Base-by-base conservation (phyloP, 2,797 vertebrate species). In the Xenops minutus region DNA sequence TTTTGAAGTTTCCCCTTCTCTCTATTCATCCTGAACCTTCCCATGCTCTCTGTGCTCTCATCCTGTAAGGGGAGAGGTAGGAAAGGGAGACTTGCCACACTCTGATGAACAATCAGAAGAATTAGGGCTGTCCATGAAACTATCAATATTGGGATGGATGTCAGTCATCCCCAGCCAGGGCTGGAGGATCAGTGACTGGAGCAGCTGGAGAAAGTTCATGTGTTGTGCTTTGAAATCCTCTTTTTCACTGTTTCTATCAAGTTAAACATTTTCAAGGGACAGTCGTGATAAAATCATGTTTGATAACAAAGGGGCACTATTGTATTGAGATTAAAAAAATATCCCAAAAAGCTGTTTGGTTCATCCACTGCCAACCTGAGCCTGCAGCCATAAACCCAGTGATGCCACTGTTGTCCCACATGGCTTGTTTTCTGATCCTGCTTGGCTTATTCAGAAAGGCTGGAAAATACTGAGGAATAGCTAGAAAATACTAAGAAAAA, bases 31-130 rank as follows among this genome's bases (percentile, higher is more conserved):
- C 32, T 10, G 7, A 80, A 21, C 16, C 26, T 76, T 52, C 12
- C 56, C 1, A 0, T 27, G 62, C 24, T 56, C 36, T 22, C 52
- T 12, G 24, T 0, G 3, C 14, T n/a, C 43, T 67, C 4, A 1
- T 7, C 36, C 29, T 44, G 0, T 14, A 17, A 39, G 43, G n/a
- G 22, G 7, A 62, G 68, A 39, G 56, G 10, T 37, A 2, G 63
- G 26, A 18, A 32, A 67, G 88, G 36, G 23, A n/a, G 22, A 2
- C 26, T 51, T 51, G 3, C 3, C 26, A 27, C 49, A 16, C 26
- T 51, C 49, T 27, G 26, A 51, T 9, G 26, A 51, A 9, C 14
- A 27, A 85, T 52, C 14, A 14, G 41, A 55, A 56, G 27, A 22
- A 4, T 6, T 2, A 9, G 54, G 30, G 30, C 13, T 67, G 66